These are phyloP conservation scores for Scomber japonicus DNA, from an alignment of 2,113 vertebrate species.

Conservation along the genomic window DNA sequence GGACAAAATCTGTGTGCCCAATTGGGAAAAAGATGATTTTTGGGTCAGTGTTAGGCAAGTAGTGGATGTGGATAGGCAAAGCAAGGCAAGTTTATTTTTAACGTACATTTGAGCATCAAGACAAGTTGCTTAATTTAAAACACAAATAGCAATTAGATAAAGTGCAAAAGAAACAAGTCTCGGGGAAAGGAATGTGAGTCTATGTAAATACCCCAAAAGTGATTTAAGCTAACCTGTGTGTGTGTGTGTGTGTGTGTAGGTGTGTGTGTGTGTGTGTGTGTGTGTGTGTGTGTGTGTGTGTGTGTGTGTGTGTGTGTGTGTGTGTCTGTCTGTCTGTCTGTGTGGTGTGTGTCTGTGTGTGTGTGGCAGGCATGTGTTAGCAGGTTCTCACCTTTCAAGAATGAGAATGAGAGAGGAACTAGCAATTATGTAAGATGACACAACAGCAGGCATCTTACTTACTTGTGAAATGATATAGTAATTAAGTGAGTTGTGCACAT, in stretches of 20 bases:
- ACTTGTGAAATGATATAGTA: conserved; percentile 45
- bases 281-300: conserved; percentile 8
- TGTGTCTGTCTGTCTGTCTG: conserved; percentile 11
- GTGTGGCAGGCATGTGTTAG: conserved; percentile 26
- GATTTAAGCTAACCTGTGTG: not conserved
- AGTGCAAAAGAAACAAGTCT: too few relatives aligned
- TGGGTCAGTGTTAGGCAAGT: too few relatives aligned
- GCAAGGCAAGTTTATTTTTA: too few relatives aligned
- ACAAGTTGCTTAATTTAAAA: too few relatives aligned
- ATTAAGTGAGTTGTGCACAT: conserved; percentile 14
- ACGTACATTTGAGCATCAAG: not conserved
- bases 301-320: not conserved
- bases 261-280: conserved; percentile 11
- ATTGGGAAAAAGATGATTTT: too few relatives aligned
- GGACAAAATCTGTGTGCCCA: too few relatives aligned
- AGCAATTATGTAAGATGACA: conserved; percentile 47
- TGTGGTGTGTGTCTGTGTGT: conserved; percentile 1
- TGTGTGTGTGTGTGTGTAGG: not conserved
- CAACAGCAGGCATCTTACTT: conserved; percentile 66
- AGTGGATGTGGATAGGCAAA: too few relatives aligned
- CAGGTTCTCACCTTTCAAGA: conserved; percentile 68
- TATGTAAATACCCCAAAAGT: too few relatives aligned
- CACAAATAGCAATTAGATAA: too few relatives aligned
- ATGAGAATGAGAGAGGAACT: conserved; percentile 43
- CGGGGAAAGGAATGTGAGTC: too few relatives aligned